Conservation (phyloP, 2,113 vertebrate genomes). For the Apeltes quadracus region DNA sequence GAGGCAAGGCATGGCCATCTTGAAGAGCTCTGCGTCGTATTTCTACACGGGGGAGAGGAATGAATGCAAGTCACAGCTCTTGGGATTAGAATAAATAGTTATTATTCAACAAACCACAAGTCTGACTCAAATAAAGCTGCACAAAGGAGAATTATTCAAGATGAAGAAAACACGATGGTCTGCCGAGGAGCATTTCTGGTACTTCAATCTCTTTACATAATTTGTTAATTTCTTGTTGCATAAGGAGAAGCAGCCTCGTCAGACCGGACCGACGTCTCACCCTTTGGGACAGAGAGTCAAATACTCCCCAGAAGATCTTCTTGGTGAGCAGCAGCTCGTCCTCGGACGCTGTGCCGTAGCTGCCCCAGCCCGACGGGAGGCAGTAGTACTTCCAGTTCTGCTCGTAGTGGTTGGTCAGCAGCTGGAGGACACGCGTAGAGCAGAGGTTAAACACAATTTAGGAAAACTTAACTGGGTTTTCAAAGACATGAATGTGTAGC, state of each 20-base stretch:
- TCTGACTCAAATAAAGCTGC: slow-evolving; percentile 38
- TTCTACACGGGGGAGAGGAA: slow-evolving; percentile 81
- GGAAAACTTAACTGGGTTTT: not conserved
- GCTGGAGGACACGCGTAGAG: slow-evolving; percentile 76
- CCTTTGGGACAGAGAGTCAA: slow-evolving; percentile 96
- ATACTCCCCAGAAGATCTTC: slow-evolving; percentile 99
- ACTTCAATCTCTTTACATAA: not conserved
- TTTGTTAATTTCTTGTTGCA: too few relatives aligned
- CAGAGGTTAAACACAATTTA: slow-evolving; percentile 11
- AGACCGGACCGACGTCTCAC: slow-evolving; percentile 70
- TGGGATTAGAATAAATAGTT: not conserved
- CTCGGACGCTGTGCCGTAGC: slow-evolving; percentile 91
- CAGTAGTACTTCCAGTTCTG: slow-evolving; percentile 99
- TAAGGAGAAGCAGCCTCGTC: not conserved
- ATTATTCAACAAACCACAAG: slow-evolving; percentile 15
- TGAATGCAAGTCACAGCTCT: not conserved
- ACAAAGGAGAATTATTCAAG: slow-evolving; percentile 52
- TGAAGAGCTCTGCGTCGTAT: slow-evolving; percentile 95
- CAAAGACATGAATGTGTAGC: not conserved
- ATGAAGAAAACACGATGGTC: slow-evolving; percentile 22
- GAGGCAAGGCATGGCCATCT: slow-evolving; percentile 98
- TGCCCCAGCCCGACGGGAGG: slow-evolving; percentile 93
- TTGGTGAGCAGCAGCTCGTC: slow-evolving; percentile 96
- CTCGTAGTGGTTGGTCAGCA: slow-evolving; percentile 96
- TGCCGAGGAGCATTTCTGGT: slow-evolving; percentile 9